A percentile compares a stretch with the other conserved stretches of the same genome.
phyloP scores from a whole-genome alignment of 2,797 vertebrate genomes.

The Galaxias olidus region DNA sequence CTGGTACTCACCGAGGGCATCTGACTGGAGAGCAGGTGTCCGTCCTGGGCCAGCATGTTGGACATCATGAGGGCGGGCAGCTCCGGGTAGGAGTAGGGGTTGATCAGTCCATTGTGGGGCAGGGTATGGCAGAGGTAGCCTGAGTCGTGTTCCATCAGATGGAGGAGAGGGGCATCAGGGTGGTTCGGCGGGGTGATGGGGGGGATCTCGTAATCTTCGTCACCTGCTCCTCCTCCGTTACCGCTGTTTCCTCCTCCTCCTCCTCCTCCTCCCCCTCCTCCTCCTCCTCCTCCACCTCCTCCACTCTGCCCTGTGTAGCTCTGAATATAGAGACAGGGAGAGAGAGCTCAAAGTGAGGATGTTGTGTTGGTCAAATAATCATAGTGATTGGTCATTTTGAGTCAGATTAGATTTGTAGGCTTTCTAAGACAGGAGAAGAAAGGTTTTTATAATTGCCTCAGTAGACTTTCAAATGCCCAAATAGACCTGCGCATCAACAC shows the following conservation, averaged over 20 bases:
- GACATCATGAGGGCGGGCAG: conserved; percentile 98
- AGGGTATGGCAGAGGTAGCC: conserved; percentile 96
- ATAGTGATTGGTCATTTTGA: no score
- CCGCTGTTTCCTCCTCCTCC: conserved; percentile 60
- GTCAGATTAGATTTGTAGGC: not conserved
- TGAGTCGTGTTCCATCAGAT: conserved; percentile 95
- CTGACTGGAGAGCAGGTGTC: conserved; percentile 93
- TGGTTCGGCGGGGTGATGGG: conserved; percentile 98
- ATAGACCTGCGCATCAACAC: no score
- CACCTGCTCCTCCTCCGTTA: conserved; percentile 75
- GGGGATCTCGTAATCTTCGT: conserved; percentile 98
- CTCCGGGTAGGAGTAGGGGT: conserved; percentile 94
- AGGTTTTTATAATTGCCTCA: no score
- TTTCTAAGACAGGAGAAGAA: no score
- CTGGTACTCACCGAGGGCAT: conserved; percentile 91
- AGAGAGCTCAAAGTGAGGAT: not conserved
- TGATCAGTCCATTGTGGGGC: conserved; percentile 92
- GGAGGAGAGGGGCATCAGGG: conserved; percentile 91
- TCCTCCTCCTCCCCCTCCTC: conserved; percentile 52
- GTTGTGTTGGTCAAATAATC: no score
- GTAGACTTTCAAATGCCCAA: no score
- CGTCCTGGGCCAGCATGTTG: conserved; percentile 96
- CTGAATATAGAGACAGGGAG: conserved; percentile 59
- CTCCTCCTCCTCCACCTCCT: conserved; percentile 56
- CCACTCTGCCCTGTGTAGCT: conserved; percentile 82